Evolutionary conservation across 2,113 vertebrate genomes (phyloP), one percentile per base, ranked within the genome.

Genomic region (Hiodon alosoides): DNA sequence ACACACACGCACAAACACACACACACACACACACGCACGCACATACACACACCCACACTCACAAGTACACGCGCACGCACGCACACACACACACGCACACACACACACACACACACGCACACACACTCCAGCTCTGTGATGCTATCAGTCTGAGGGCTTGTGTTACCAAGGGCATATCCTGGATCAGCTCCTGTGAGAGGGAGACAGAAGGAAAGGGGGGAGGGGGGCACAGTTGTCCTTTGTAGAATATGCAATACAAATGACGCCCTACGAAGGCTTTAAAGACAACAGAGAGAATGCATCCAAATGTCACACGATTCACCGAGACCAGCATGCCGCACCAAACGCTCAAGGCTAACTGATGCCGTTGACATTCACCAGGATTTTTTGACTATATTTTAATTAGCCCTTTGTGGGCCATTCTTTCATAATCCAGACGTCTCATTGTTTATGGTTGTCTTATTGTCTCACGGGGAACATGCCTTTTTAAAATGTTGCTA

Each of bases 161-260:
- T 81, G 81, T 86, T 87, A 84, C 83, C 77, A 82, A 85, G 82
- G 86, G 74, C 77, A 82, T 64, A 47, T 76, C 61, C 81, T 73
- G 78, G 79, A 81, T 81, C 83, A 80, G 77, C 82, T 83, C 55
- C 11, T 8, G 17, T 47, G 52, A 66, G 11, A 8, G 70, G 0
- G 70, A 51, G 70, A 0, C 31, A 69, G 62, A 13, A 11, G 9
- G 52, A 16, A 14, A n/a, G 10, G 9, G 13, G 11, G 6, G 53
- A 50, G 46, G 31, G n/a, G n/a, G 14, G 66, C 10, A n/a, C 54
- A 3, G 10, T 57, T 4, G 13, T 62, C 58, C 2, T 54, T 64
- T 52, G 16, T 48, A 57, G 76, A 86, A 81, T 77, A 76, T 81
- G 75, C 77, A 78, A 79, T 71, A 50, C 57, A 11, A 59, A 46